Percentiles rank a stretch among this genome's conserved stretches.
Conservation (phyloP, 2,888 invertebrate species). For the Eulithis testata region DNA sequence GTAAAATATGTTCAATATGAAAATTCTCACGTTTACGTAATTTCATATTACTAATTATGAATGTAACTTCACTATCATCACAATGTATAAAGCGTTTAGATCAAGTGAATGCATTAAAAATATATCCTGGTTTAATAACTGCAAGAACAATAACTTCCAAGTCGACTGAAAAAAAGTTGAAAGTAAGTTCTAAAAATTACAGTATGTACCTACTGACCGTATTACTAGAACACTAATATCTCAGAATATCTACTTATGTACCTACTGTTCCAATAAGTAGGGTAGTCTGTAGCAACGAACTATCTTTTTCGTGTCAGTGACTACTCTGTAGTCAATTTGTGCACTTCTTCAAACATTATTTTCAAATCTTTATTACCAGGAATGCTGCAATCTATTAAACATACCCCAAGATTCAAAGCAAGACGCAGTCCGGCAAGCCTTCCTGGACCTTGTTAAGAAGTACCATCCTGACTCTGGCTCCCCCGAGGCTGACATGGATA, state of each 20-base stretch:
- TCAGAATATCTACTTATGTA: too few species aligned
- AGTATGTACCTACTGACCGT: neutral
- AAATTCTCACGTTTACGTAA: conserved; percentile 22
- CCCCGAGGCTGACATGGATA: conserved; percentile 88
- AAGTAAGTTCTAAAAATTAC: conserved; percentile 47
- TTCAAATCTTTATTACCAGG: conserved; percentile 68
- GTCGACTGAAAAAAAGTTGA: conserved; percentile 48
- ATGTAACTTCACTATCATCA: conserved; percentile 31
- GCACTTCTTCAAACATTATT: too few species aligned
- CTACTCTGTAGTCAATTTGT: too few species aligned
- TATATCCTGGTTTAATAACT: conserved; percentile 27
- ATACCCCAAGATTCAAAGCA: conserved; percentile 88
- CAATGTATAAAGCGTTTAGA: conserved; percentile 29
- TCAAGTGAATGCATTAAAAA: conserved; percentile 22
- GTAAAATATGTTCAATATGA: conserved; percentile 1
- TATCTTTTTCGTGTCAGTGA: too few species aligned
- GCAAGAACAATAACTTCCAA: conserved; percentile 44
- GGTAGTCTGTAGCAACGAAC: too few species aligned
- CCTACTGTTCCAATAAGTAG: too few species aligned
- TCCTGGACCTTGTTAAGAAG: conserved; percentile 90
- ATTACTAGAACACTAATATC: too few species aligned
- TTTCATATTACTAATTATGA: conserved; percentile 42
- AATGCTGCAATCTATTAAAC: conserved; percentile 87
- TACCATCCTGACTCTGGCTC: conserved; percentile 94
- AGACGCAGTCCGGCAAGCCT: conserved; percentile 89